Base-by-base conservation (phyloP, 2,113 vertebrate species). In the Phoenicopterus ruber region DNA sequence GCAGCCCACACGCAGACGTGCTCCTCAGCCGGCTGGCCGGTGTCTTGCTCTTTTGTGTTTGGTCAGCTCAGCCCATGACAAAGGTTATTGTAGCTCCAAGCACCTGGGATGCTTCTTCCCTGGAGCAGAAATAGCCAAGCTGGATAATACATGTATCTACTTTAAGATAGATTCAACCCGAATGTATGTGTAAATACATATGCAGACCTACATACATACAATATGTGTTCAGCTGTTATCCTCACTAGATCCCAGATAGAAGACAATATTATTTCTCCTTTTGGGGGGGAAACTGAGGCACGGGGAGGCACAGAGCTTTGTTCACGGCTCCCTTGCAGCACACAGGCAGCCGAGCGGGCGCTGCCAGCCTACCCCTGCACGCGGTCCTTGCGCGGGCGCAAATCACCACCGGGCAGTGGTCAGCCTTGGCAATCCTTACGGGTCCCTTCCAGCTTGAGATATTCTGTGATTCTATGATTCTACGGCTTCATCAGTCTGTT, bases 251-350 rank as follows among this genome's bases (percentile, higher is more conserved):
- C 32, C 59, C 24, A 28, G n/a, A 3, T 0, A 10, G 38, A 79
- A n/a, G 4, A 19, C n/a, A 70, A 7, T 6, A 29, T 10, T 34
- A 16, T 24, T 82, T 66, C 40, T 71, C 19, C 17, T 74, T 63
- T 46, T 22, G 0, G 19, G 22, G 25, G 73, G 65, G 61, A 49
- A 94, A 90, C 31, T 31, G 88, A 88, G 62, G 57, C 57, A n/a
- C 0, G 0, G 46, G 16, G 4, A 3, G 6, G 42, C 28, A 40
- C 28, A 32, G 40, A 36, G 31, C 19, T 65, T 42, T 57, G 18
- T 13, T 76, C 6, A 8, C 4, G 2, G 11, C 3, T 38, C 40
- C 34, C 26, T 38, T 47, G 40, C 26, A 77, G 67, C 58, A 66
- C 38, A 11, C 10, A 2, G 14, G 29, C 63, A 5, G 16, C 11